phyloP scores from a whole-genome alignment of 2,797 vertebrate species.

The Phaenicophaeus curvirostris region DNA sequence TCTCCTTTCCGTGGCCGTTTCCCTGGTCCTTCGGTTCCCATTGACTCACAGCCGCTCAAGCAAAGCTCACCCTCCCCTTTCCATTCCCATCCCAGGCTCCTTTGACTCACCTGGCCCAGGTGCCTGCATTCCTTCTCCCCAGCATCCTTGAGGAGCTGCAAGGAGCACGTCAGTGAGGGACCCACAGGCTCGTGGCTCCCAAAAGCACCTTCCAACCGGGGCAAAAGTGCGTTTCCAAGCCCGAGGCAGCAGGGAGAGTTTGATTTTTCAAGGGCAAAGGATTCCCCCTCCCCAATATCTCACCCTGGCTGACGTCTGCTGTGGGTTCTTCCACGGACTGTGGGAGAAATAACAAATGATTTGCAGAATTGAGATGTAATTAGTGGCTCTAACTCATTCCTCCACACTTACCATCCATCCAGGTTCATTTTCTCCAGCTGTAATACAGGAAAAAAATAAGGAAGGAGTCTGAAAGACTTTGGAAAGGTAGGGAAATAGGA shows the following conservation, averaged over 20 bases:
- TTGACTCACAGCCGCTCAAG: not conserved
- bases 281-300: not conserved
- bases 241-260: not conserved
- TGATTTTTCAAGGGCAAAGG: not conserved
- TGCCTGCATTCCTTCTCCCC: not conserved
- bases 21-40: not conserved
- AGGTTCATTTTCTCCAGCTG: not conserved
- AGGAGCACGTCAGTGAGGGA: not conserved
- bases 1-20: not conserved
- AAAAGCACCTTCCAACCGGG: fast-evolving
- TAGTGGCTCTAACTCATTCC: not conserved
- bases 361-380: not conserved
- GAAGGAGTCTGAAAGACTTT: fast-evolving
- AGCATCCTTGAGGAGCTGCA: not conserved
- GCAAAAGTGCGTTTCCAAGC: not conserved
- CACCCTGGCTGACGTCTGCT: not conserved
- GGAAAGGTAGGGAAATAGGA: fast-evolving
- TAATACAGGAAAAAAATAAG: fast-evolving
- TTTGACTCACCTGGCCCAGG: not conserved
- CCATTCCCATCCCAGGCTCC: not conserved
- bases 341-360: fast-evolving
- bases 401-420: not conserved
- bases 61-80: not conserved
- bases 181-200: not conserved
- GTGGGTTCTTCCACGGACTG: not conserved